Conservation (phyloP, 2,797 vertebrate species). For the Adelosebastes latens region DNA sequence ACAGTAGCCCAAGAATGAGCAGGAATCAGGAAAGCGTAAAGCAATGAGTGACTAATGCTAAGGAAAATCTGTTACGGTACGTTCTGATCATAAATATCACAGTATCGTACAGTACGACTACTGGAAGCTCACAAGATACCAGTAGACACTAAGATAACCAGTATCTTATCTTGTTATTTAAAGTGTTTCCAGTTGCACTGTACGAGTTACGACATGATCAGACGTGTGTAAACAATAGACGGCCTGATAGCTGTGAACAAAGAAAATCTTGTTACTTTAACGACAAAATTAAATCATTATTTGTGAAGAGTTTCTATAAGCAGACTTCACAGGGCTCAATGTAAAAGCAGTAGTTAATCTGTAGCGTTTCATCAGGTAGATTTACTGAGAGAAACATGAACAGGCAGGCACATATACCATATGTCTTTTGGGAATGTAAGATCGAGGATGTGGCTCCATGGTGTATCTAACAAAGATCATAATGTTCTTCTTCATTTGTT, state of each 20-base stretch:
- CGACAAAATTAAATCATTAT: neutral
- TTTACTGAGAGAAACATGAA: neutral
- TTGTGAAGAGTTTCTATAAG: neutral
- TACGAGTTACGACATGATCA: neutral
- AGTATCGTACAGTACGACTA: neutral
- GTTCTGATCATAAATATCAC: neutral
- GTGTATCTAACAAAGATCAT: neutral
- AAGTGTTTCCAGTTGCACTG: neutral
- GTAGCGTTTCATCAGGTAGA: neutral
- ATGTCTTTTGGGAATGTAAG: neutral
- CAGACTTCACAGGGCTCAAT: neutral
- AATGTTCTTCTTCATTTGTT: neutral
- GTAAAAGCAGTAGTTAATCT: neutral
- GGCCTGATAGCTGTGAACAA: neutral
- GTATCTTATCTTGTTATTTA: conserved; percentile 32
- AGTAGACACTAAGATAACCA: neutral
- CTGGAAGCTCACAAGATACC: neutral
- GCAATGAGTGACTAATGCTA: neutral
- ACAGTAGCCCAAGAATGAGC: neutral
- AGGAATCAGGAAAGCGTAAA: neutral
- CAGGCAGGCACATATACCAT: neutral
- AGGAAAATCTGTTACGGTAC: neutral
- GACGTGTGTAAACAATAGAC: neutral
- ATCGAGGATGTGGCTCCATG: neutral
- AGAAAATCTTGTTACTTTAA: too few relatives aligned